Evolutionary conservation across 2,797 vertebrate genomes (phyloP), one percentile per base, ranked within the genome.

Genomic region (Pseudomugil tenellus): DNA sequence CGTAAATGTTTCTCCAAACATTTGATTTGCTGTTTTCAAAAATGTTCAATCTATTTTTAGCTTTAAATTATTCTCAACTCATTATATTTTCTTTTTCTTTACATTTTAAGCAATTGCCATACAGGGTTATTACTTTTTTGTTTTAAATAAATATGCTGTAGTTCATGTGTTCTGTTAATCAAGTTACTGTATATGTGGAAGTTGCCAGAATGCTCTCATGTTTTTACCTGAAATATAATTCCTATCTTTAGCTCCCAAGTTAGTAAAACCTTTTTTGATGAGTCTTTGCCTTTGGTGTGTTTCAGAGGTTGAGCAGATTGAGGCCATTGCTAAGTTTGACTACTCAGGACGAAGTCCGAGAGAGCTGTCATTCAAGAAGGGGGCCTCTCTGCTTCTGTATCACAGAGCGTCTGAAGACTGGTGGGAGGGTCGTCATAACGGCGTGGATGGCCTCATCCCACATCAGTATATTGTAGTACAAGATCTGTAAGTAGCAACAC

Each of bases 401-500:
- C 96, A 97, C 56, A 90, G 97, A 0, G 96, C 96, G 0, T 98
- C 96, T 0, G 96, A 98, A 51, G 97, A 98, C 90, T 98, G 97
- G 97, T 98, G 97, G 97, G 97, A 98, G 84, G 96, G 97, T 1
- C 95, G 96, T 1, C 97, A 98, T 74, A 98, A 98, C 0, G 97
- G 97, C 0, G 95, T 98, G 72, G 97, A 98, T 0, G 97, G 96
- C 19, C 95, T 98, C 79, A 98, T 98, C 80, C 97, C 97, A 2
- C 97, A 98, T 84, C 96, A 98, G 91, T 98, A 98, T 92, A 98
- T 98, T 6, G 97, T 98, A 28, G 97, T 98, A 25, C 97, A 98
- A 80, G 96, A 98, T 90, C 94, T 97, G 97, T 98, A 90, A 95
- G 97, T 96, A 54, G 16, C 34, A 61, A 7, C 41, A 35, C 7